Evolutionary conservation across 2,113 vertebrate species (phyloP), one percentile per base, ranked within the genome.

Genomic region (Sinocyclocheilus rhinocerous): DNA sequence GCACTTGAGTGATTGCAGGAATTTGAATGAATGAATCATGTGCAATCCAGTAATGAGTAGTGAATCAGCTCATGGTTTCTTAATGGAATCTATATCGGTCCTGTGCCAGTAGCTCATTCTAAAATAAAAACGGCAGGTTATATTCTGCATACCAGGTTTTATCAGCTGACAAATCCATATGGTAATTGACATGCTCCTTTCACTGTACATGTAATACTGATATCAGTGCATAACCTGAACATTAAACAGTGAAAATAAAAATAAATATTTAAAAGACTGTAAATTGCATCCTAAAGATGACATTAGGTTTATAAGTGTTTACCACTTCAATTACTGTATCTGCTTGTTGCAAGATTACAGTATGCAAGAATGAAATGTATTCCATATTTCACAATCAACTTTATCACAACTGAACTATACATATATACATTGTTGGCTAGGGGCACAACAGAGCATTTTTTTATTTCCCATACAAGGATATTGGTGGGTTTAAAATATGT

Each of bases 251-350:
- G 18, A 65, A 61, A 57, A 50, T 84, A 26, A 42, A 76, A 10
- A 67, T 24, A 39, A 33, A 33, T 33, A 33, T 55, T 20, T 57
- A 8, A 65, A 76, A 24, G 24, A 48, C 39, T 29, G 8, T 63
- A 90, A 94, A 92, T 72, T 81, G 87, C 90, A 87, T 79, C 84
- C 13, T 26, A 7, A 86, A 88, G 72, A 77, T 90, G 83, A 48
- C 57, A 48, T 57, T 36, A 59, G 36, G 77, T 59, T 79, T 18
- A 22, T 6, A 36, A 33, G 16, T 59, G 48, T 78, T 59, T 59
- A 22, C 29, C 10, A 12, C 2, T 78, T 2, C 20, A 20, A n/a
- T 61, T 80, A 15, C 36, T 73, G 18, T 59, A 9, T 69, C 3
- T 77, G 16, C 76, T n/a, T 36, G 26, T 57, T 75, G 22, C 72